Percentiles rank a stretch among this genome's conserved stretches.
phyloP scores from a whole-genome alignment of 2,888 invertebrate species.

The Eurytoma adleriae region DNA sequence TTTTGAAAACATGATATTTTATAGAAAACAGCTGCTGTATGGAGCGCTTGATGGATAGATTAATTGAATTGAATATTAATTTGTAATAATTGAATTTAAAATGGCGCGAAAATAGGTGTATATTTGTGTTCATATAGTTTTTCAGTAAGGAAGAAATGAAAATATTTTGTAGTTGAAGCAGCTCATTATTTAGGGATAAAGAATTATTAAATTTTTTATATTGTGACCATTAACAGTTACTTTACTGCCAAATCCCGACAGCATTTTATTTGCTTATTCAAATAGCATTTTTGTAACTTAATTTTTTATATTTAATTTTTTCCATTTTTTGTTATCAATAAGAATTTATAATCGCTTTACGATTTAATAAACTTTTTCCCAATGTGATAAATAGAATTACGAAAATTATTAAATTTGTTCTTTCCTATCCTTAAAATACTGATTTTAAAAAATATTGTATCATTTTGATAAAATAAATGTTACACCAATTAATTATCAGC shows the following conservation, averaged over 20 bases:
- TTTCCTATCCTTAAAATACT: no score
- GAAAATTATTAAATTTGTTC: no score
- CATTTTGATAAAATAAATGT: no score
- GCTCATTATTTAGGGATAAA: constrained; percentile 7
- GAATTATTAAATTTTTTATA: constrained; percentile 33
- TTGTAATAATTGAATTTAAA: constrained; percentile 13
- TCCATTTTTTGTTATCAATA: background rate
- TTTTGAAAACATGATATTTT: constrained; percentile 46
- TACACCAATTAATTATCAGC: no score
- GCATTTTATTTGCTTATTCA: background rate
- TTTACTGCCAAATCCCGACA: background rate
- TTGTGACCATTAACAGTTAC: background rate
- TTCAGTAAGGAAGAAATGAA: constrained; percentile 22
- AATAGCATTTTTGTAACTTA: background rate
- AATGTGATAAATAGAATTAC: no score
- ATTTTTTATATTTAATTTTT: background rate
- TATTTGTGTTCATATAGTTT: constrained; percentile 21
- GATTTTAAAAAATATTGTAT: no score
- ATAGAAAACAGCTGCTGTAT: constrained; percentile 21
- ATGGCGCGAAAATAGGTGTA: constrained; percentile 3
- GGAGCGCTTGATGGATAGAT: constrained; percentile 1
- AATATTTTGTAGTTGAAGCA: constrained; percentile 27
- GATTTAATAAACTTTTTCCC: background rate
- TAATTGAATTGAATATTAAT: constrained; percentile 2
- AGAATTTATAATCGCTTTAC: background rate